Base-by-base conservation (phyloP, 2,888 invertebrate genomes). In the Gymnosoma rotundatum region DNA sequence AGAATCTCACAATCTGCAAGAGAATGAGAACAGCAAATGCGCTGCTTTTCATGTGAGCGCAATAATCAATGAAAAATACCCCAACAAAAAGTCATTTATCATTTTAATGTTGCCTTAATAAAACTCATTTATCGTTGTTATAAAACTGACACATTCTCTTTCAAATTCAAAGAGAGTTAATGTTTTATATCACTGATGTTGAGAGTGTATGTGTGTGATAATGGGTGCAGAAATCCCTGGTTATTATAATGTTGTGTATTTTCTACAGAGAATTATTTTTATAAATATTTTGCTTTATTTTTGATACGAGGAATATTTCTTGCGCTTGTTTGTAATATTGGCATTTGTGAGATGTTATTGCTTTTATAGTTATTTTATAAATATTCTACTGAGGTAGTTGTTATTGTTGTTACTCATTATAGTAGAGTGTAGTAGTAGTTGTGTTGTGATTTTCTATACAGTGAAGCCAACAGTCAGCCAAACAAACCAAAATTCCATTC, bases 301-400 rank as follows among this genome's bases (percentile, higher is more conserved):
- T 32, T 7, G 14, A 32, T 42, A 45, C 42, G 25, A 58, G 64
- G 36, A 70, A 82, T 66, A 63, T 69, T 56, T 73, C 60, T 78
- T 66, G 50, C 61, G 70, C 73, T 48, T 74, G 25, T 18, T 38
- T 38, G 52, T 50, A 8, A 20, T 64, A 25, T 54, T 45, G 25
- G 64, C 6, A 38, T 54, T 45, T 48, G 75, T 69, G 67, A 61
- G 61, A 12, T 52, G 67, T 61, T 69, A 50, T 38, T 58, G 69
- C 78, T 67, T 74, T 83, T 85, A 80, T 78, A 78, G 84, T 76
- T 76, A 67, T 66, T 75, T 75, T 58, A 66, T 75, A 75, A 48
- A 75, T 66, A 66, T 76, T 76, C 66, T 60, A 76, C 75, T 70
- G 81, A 42, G 64, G 63, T 75, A 56, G 67, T 81, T 75, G 74